Evolutionary conservation across 2,113 vertebrate genomes (phyloP).

Genomic region (Brevimyrus niger): DNA sequence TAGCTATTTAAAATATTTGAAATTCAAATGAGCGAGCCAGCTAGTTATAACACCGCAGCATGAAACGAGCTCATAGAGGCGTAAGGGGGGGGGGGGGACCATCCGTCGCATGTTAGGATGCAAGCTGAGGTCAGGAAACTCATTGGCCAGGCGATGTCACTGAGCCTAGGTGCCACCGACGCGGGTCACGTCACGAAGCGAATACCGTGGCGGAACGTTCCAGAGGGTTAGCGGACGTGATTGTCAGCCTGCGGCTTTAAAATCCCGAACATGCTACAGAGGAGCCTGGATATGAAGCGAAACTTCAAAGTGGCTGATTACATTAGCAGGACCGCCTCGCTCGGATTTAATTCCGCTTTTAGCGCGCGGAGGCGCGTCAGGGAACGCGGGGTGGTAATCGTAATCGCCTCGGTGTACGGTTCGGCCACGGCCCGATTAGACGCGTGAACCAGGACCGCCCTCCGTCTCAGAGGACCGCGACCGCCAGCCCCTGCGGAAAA

Average conservation of each 20-base stretch:
- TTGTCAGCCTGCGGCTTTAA: not conserved
- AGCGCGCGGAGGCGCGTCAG: not conserved
- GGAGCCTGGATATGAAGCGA: not conserved
- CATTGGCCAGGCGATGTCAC: not conserved
- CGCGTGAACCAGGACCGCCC: not conserved
- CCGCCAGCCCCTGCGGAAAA: not conserved
- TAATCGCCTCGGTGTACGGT: not conserved
- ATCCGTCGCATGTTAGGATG: not conserved
- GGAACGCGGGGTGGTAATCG: not conserved
- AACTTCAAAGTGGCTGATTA: conserved; percentile 1
- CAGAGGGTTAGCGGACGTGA: not conserved
- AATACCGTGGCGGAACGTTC: not conserved
- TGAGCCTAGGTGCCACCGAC: not conserved
- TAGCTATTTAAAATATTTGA: conserved; percentile 48
- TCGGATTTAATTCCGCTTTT: not conserved
- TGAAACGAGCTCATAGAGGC: not conserved
- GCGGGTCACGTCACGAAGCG: too few species aligned
- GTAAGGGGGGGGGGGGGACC: not conserved
- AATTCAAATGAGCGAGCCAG: conserved; percentile 46
- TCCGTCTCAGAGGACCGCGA: not conserved
- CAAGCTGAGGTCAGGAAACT: not conserved
- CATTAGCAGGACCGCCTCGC: not conserved
- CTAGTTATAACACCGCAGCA: conserved; percentile 33
- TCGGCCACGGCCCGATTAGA: not conserved
- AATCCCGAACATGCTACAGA: not conserved